Conservation (phyloP, 2,797 vertebrate genomes). For the Loris lydekkerianus region DNA sequence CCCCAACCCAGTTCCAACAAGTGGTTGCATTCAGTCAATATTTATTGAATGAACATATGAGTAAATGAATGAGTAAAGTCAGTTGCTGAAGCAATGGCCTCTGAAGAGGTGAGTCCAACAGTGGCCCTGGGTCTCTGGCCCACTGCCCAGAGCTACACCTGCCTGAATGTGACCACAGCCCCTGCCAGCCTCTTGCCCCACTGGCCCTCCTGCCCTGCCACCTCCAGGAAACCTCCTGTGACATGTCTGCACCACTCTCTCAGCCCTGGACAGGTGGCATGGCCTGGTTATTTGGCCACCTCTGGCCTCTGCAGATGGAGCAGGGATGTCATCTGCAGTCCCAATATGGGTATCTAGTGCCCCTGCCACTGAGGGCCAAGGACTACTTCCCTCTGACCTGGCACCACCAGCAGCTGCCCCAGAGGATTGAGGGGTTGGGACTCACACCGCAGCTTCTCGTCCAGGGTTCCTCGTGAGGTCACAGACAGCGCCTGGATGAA, state of each 20-base stretch:
- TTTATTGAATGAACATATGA: background rate
- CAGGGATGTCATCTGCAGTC: background rate
- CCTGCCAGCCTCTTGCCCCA: background rate
- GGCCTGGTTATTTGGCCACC: background rate
- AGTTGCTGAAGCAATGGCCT: background rate
- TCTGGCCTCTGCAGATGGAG: background rate
- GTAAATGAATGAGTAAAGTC: background rate
- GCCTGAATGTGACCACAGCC: background rate
- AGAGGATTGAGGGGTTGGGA: background rate
- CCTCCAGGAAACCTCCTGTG: background rate
- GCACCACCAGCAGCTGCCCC: background rate
- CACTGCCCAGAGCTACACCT: rapidly evolving
- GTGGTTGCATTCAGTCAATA: no score
- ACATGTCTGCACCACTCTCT: background rate
- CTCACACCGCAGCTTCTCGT: conserved; percentile 99
- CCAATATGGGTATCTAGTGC: background rate
- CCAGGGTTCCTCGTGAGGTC: conserved; percentile 97
- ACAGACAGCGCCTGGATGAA: conserved; percentile 99
- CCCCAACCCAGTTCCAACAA: background rate
- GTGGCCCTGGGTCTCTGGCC: rapidly evolving
- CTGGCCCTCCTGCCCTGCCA: background rate
- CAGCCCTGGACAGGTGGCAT: background rate
- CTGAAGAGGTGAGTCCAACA: rapidly evolving
- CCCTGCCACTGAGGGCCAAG: background rate
- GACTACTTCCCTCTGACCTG: background rate